phyloP scores from a whole-genome alignment of 1,140 invertebrate genomes.

The Cydia amplana region DNA sequence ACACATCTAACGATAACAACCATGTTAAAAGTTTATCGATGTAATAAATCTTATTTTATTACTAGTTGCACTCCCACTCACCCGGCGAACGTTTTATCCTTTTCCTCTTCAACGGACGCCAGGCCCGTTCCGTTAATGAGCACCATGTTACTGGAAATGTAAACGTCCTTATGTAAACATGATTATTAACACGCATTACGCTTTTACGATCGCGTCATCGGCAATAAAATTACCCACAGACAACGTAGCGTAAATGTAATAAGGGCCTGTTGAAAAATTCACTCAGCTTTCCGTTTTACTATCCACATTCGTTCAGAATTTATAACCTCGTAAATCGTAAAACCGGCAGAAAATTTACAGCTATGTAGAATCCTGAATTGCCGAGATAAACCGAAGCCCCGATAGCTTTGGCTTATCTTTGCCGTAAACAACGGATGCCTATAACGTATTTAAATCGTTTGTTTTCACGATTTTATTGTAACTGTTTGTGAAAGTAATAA shows the following conservation, averaged over 20 bases:
- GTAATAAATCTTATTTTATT: neutral
- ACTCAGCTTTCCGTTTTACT: slow-evolving; percentile 65
- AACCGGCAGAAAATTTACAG: slow-evolving; percentile 68
- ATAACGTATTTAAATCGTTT: slow-evolving; percentile 33
- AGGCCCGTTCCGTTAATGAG: slow-evolving; percentile 55
- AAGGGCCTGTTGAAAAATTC: slow-evolving; percentile 63
- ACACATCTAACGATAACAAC: too few relatives aligned
- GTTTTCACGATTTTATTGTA: slow-evolving; percentile 23
- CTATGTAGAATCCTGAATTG: slow-evolving; percentile 52
- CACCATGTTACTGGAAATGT: slow-evolving; percentile 61
- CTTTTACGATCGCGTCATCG: slow-evolving; percentile 33
- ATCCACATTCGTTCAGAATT: slow-evolving; percentile 67
- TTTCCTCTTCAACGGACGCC: slow-evolving; percentile 56
- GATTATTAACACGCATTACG: slow-evolving; percentile 35
- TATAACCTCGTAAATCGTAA: slow-evolving; percentile 66
- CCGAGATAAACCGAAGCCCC: slow-evolving; percentile 52
- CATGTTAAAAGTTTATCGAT: too few relatives aligned
- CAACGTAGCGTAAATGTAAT: slow-evolving; percentile 39
- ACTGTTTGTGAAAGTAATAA: neutral
- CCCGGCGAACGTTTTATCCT: slow-evolving; percentile 65
- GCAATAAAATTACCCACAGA: slow-evolving; percentile 37
- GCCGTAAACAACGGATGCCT: slow-evolving; percentile 44
- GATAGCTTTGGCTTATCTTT: slow-evolving; percentile 49
- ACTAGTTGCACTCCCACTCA: slow-evolving; percentile 47
- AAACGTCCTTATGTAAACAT: slow-evolving; percentile 28